Base-by-base conservation (phyloP, 1,140 invertebrate genomes). In the Belonocnema kinseyi region DNA sequence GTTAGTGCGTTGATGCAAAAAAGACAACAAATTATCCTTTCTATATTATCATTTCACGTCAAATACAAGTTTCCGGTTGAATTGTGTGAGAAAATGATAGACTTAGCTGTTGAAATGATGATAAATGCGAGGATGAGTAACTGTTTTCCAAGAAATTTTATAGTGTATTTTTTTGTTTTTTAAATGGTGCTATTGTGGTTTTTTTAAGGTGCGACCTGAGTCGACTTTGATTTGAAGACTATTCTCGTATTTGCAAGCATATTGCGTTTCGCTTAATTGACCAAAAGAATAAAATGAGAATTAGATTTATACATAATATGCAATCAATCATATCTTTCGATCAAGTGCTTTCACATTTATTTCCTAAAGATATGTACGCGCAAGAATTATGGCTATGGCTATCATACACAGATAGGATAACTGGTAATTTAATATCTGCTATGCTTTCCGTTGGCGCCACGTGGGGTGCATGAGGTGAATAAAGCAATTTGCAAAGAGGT, bases 401-500 rank as follows among this genome's bases (percentile, higher is more conserved):
- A 54, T 54, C 53, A 54, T 17, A 16, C 53, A 14, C 13, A 26
- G 19, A 21, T 21, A 26, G 11, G 13, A 58, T 58, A 58, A 26
- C 56, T 14, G 8, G 56, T 58, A 21, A 58, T 58, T 58, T 58
- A 12, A 26, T 58, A 58, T 58, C 26, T 58, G 17, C 5, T 0
- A 56, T 58, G 10, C 19, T 58, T 58, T 58, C 56, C 19, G 19
- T 56, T 58, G 26, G 56, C 56, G 56, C 56, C 56, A 58, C 33
- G 13, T 58, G 56, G 19, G 56, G 56, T 58, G 19, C 19, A 5
- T 21, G 12, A 58, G 56, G 19, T 58, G 56, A 58, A 58, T 58
- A 26, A 58, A 58, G 19, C 26, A 58, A 58, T 58, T 58, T 58
- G 56, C 56, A 58, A 58, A 1, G 19, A 58, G 56, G 56, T 58